phyloP scores from a whole-genome alignment of 1,140 invertebrate species.

The Trichonephila clavata region DNA sequence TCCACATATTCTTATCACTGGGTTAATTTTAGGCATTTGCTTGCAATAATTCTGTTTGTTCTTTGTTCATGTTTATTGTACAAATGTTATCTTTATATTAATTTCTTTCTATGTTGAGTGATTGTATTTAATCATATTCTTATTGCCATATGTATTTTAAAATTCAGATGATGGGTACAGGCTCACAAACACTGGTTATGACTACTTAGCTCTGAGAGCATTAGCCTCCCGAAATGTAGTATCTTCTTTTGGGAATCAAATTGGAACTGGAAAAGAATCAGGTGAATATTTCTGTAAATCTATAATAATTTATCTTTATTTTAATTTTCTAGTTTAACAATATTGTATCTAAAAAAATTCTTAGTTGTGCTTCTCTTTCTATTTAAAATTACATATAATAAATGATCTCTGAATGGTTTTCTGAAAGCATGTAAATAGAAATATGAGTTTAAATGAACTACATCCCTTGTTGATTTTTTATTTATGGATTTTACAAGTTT shows the following conservation, averaged over 20 bases:
- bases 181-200: slow-evolving; percentile 97
- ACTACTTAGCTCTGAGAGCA: slow-evolving; percentile 96
- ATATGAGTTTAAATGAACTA: too few relatives aligned
- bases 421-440: too few relatives aligned
- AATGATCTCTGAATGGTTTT: too few relatives aligned
- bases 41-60: too few relatives aligned
- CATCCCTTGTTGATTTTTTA: too few relatives aligned
- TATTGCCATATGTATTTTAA: slow-evolving; percentile 67
- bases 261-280: slow-evolving; percentile 98
- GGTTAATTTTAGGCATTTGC: too few relatives aligned
- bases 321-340: neutral
- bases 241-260: slow-evolving; percentile 96
- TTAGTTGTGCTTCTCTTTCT: neutral
- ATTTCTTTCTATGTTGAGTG: neutral
- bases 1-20: too few relatives aligned
- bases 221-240: slow-evolving; percentile 90
- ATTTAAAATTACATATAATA: neutral
- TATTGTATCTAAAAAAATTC: neutral
- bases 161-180: slow-evolving; percentile 95
- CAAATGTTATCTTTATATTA: too few relatives aligned
- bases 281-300: slow-evolving; percentile 79
- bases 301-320: neutral
- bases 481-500: too few relatives aligned
- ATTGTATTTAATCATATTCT: neutral
- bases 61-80: too few relatives aligned